phyloP scores from a whole-genome alignment of 2,113 vertebrate genomes.

The Rhinopomastus cyanomelas region DNA sequence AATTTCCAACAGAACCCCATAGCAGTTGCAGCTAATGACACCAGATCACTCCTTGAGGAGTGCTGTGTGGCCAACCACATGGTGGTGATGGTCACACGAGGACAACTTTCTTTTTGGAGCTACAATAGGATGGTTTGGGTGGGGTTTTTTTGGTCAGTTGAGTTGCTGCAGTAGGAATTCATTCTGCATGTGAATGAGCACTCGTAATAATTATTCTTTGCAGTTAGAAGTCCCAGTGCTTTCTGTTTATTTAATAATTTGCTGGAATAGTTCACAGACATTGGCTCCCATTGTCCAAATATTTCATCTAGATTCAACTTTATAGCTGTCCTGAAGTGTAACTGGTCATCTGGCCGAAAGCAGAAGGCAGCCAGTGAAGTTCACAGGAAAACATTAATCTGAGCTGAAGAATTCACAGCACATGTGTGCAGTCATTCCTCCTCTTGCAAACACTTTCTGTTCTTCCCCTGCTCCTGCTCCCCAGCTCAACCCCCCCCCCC shows the following conservation, averaged over 20 bases:
- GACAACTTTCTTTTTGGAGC: background rate
- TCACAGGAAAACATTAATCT: constrained; percentile 72
- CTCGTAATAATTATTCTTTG: background rate
- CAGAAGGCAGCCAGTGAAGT: constrained; percentile 57
- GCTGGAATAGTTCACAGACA: constrained; percentile 49
- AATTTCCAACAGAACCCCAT: background rate
- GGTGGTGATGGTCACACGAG: background rate
- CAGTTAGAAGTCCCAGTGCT: constrained; percentile 23
- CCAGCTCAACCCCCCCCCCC: constrained; percentile 8
- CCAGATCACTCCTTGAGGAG: background rate
- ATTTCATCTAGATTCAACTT: constrained; percentile 58
- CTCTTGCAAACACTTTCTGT: constrained; percentile 35
- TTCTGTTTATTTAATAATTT: constrained; percentile 60
- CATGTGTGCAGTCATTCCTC: constrained; percentile 55
- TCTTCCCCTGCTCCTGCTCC: constrained; percentile 35
- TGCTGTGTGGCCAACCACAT: background rate
- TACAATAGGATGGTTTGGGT: background rate
- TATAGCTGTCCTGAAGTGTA: constrained; percentile 31
- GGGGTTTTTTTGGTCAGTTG: background rate
- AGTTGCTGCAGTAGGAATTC: background rate
- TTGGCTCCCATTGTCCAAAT: constrained; percentile 39
- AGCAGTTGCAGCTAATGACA: background rate
- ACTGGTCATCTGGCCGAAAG: constrained; percentile 55
- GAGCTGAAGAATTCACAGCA: constrained; percentile 57
- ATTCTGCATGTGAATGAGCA: constrained; percentile 4